Conservation (phyloP, 2,113 vertebrate species). For the Syrmaticus mikado region DNA sequence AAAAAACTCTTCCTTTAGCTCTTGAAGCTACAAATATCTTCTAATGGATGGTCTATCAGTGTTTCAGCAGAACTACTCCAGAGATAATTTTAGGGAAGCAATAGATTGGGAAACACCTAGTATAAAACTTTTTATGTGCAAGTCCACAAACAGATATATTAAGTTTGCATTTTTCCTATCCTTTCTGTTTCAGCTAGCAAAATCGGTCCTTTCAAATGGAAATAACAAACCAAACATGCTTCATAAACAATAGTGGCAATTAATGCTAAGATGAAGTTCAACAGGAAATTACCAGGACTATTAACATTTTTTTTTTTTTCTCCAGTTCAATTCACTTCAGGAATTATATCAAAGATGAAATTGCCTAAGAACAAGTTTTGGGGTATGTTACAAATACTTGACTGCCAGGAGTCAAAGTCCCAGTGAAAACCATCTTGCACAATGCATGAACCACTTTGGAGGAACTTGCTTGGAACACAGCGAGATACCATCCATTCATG, state of each 20-base stretch:
- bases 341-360: background rate
- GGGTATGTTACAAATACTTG: background rate
- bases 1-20: slow-evolving; percentile 21
- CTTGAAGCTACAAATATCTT: slow-evolving; percentile 48
- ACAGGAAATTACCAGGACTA: background rate
- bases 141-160: slow-evolving; percentile 8
- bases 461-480: background rate
- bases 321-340: background rate
- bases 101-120: slow-evolving; percentile 44
- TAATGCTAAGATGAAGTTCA: background rate
- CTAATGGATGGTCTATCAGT: slow-evolving; percentile 31
- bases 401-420: background rate
- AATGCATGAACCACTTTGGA: background rate
- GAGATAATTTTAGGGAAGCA: slow-evolving; percentile 21
- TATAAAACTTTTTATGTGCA: slow-evolving; percentile 35
- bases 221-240: background rate
- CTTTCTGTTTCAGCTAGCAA: slow-evolving; percentile 42
- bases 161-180: slow-evolving; percentile 45
- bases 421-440: background rate
- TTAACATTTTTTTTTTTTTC: background rate
- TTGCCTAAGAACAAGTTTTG: background rate
- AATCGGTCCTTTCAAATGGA: background rate
- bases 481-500: background rate
- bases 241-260: background rate
- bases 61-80: slow-evolving; percentile 42